Evolutionary conservation across 1,140 invertebrate species (phyloP).

Genomic region (Drosophila sechellia): DNA sequence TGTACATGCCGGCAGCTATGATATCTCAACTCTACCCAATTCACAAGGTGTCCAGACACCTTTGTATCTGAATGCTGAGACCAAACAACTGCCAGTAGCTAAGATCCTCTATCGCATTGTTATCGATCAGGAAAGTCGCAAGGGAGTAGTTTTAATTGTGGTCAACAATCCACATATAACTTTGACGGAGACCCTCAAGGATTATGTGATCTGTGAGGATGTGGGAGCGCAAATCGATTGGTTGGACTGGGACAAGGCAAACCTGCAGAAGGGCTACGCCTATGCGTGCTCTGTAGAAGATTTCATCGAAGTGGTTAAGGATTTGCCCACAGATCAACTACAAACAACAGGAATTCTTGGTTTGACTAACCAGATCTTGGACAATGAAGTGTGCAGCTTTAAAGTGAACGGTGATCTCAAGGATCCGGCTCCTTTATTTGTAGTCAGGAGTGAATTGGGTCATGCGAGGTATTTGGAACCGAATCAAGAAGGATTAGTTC

Average conservation of each 20-base stretch:
- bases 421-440: slow-evolving; percentile 64
- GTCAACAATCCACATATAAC: slow-evolving; percentile 87
- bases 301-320: slow-evolving; percentile 85
- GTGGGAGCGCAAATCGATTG: slow-evolving; percentile 85
- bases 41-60: slow-evolving; percentile 74
- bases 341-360: slow-evolving; percentile 56
- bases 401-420: slow-evolving; percentile 64
- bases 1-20: slow-evolving; percentile 87
- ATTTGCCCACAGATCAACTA: slow-evolving; percentile 71
- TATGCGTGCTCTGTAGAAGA: slow-evolving; percentile 88
- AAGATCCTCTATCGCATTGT: slow-evolving; percentile 86
- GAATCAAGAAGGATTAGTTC: slow-evolving; percentile 46
- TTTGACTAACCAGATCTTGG: slow-evolving; percentile 27
- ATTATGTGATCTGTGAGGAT: slow-evolving; percentile 86
- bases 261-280: slow-evolving; percentile 86
- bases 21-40: slow-evolving; percentile 85
- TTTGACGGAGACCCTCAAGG: slow-evolving; percentile 61
- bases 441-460: slow-evolving; percentile 35
- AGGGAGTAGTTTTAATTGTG: slow-evolving; percentile 86
- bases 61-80: slow-evolving; percentile 85
- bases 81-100: slow-evolving; percentile 85
- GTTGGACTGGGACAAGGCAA: slow-evolving; percentile 85
- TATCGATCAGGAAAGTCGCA: slow-evolving; percentile 84
- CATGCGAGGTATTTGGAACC: slow-evolving; percentile 59
- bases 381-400: slow-evolving; percentile 46